phyloP scores from a whole-genome alignment of 92 coral and sea anemone species.

The Montipora capitata region DNA sequence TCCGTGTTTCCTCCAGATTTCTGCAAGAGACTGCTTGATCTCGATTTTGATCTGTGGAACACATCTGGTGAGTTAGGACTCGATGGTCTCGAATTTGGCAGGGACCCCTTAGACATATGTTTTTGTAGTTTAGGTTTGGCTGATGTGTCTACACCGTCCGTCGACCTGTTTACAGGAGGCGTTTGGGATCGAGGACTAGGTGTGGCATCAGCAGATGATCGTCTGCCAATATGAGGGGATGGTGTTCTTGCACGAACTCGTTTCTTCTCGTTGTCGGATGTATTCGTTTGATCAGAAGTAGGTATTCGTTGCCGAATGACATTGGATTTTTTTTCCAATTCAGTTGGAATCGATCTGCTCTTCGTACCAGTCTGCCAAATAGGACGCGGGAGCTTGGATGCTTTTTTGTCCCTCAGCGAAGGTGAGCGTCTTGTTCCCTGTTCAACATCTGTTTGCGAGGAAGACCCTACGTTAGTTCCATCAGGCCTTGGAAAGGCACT shows the following conservation, averaged over 20 bases:
- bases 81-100: conserved; percentile 25
- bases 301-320: conserved; percentile 9
- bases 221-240: conserved; percentile 54
- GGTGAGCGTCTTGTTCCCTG: conserved; percentile 12
- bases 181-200: conserved; percentile 71
- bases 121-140: conserved; percentile 25
- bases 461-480: neutral
- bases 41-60: conserved; percentile 48
- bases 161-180: conserved; percentile 67
- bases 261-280: neutral
- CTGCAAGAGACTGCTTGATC: conserved; percentile 48
- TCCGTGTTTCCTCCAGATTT: conserved; percentile 11
- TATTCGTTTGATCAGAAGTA: neutral
- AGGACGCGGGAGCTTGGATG: conserved; percentile 85
- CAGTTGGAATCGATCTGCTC: conserved; percentile 8
- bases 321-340: neutral
- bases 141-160: conserved; percentile 36
- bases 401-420: conserved; percentile 18
- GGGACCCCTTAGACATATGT: conserved; percentile 50
- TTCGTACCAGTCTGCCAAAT: conserved; percentile 65
- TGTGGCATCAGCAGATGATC: neutral
- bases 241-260: conserved; percentile 65
- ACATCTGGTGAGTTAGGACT: conserved; percentile 40
- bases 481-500: conserved; percentile 7
- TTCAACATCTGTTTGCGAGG: conserved; percentile 11